Percentiles rank a stretch among this genome's conserved stretches.
Conservation (phyloP, 2,113 vertebrate genomes). For the Terrapene triunguis region DNA sequence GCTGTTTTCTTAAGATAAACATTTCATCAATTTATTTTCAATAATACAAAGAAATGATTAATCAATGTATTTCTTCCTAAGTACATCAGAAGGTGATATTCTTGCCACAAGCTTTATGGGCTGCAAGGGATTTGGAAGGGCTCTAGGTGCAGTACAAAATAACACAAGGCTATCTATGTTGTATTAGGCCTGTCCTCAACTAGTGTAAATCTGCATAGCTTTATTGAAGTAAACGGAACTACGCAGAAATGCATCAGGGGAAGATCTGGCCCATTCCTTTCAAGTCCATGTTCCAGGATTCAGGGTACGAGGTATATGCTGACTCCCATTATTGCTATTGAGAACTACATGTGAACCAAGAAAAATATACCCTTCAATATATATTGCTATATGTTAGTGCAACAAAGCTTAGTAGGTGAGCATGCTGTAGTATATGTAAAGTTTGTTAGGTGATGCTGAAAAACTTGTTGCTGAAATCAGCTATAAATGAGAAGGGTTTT, state of each 20-base stretch:
- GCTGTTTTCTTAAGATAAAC: not conserved
- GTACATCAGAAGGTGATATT: conserved; percentile 22
- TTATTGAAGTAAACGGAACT: conserved; percentile 40
- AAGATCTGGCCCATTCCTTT: not conserved
- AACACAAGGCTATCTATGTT: conserved; percentile 41
- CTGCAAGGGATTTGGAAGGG: not conserved
- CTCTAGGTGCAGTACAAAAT: not conserved
- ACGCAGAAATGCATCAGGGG: not conserved
- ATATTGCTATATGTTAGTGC: not conserved
- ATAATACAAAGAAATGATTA: conserved; percentile 64
- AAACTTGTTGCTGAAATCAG: conserved; percentile 73
- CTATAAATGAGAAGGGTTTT: conserved; percentile 54
- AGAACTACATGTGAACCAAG: not conserved
- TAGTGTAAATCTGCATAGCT: not conserved
- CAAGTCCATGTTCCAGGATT: not conserved
- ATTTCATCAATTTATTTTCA: not conserved
- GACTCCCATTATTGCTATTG: conserved; percentile 26
- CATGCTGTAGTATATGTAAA: conserved; percentile 16
- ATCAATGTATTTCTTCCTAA: conserved; percentile 48
- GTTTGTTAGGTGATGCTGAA: conserved; percentile 39
- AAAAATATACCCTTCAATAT: not conserved
- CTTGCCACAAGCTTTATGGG: not conserved
- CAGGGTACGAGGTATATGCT: not conserved
- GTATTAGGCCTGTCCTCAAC: not conserved
- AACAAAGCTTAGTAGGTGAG: conserved; percentile 22